phyloP scores from a whole-genome alignment of 2,888 invertebrate genomes.

The Muscina levida region DNA sequence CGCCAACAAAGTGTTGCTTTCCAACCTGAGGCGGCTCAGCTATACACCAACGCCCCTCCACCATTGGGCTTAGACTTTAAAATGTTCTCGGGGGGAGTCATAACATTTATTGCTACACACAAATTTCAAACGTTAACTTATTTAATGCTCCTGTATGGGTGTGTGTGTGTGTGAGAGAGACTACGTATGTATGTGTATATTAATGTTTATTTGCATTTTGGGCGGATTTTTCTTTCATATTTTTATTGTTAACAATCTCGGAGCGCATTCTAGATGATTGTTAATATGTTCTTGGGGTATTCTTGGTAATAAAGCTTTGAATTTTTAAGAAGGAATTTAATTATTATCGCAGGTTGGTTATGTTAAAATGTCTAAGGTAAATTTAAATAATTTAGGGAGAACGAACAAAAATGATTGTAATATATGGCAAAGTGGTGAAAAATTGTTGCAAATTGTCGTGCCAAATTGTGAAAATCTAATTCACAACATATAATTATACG shows the following conservation, averaged over 20 bases:
- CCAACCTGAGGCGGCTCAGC: constrained; percentile 72
- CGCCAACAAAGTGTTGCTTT: constrained; percentile 69
- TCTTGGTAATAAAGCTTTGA: background rate
- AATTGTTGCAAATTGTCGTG: too few species aligned
- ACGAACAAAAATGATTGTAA: too few species aligned
- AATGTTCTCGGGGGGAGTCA: constrained; percentile 23
- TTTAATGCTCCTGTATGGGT: constrained; percentile 40
- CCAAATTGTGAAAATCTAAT: too few species aligned
- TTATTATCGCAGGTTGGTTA: too few species aligned
- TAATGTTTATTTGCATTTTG: constrained; percentile 14
- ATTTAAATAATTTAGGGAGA: too few species aligned
- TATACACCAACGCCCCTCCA: constrained; percentile 28
- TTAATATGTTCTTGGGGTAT: constrained; percentile 30
- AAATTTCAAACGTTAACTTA: constrained; percentile 31
- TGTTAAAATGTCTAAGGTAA: too few species aligned
- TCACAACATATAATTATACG: too few species aligned
- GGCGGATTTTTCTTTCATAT: constrained; percentile 28
- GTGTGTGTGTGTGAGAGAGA: constrained; percentile 28
- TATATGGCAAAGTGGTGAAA: too few species aligned
- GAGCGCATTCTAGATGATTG: constrained; percentile 24
- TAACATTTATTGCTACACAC: constrained; percentile 28
- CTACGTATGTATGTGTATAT: constrained; percentile 50
- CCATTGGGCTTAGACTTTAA: constrained; percentile 22
- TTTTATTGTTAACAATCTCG: constrained; percentile 32
- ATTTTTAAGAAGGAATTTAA: too few species aligned